These are phyloP conservation scores for Solenodon paradoxus DNA, from an alignment of 2,113 vertebrate species.

Conservation along the genomic window DNA sequence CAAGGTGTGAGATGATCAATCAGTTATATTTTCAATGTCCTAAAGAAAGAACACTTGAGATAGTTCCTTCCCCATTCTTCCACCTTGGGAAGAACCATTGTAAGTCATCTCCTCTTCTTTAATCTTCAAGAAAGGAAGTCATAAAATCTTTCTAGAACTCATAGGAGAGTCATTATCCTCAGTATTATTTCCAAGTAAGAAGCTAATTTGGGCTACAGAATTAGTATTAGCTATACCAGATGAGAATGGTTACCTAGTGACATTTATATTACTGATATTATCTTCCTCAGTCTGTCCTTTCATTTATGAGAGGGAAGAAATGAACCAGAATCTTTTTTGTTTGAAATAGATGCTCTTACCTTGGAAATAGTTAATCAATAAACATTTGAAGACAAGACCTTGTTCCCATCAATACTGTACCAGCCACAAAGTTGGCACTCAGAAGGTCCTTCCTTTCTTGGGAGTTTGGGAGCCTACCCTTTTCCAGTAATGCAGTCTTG, in stretches of 20 bases:
- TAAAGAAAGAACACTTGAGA: background rate
- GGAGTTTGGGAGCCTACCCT: background rate
- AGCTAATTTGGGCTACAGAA: background rate
- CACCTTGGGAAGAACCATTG: background rate
- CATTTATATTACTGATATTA: background rate
- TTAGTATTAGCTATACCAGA: background rate
- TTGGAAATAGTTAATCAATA: constrained; percentile 70
- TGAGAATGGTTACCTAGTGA: background rate
- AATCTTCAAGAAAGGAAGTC: background rate
- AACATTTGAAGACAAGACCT: constrained; percentile 56
- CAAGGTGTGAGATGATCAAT: background rate
- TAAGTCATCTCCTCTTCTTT: background rate
- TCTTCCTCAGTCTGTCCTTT: constrained; percentile 48
- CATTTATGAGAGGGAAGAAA: background rate
- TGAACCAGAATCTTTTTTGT: background rate
- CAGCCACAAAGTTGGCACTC: background rate
- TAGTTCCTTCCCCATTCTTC: background rate
- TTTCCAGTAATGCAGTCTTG: background rate
- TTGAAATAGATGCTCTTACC: constrained; percentile 67
- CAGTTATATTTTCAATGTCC: background rate
- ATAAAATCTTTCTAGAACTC: background rate
- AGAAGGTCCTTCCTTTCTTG: background rate
- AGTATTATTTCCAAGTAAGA: background rate
- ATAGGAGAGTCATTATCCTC: background rate
- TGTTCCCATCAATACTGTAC: constrained; percentile 41